Percentiles rank a stretch among this genome's conserved stretches.
Conservation (phyloP, 2,888 invertebrate genomes). For the Drosophila subsilvestris region DNA sequence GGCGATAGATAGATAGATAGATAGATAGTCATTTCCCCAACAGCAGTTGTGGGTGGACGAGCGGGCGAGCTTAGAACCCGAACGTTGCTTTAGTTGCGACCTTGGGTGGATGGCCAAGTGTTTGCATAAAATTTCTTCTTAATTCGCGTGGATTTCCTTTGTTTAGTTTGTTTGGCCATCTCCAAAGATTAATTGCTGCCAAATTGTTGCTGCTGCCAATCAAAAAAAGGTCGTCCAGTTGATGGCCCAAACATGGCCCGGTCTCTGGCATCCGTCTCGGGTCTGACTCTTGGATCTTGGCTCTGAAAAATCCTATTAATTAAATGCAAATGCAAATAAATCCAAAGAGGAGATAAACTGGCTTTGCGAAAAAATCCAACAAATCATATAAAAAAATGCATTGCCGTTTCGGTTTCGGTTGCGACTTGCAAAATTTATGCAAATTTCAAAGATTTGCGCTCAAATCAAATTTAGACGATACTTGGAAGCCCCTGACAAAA, state of each 20-base stretch:
- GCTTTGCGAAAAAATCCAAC: conserved; percentile 16
- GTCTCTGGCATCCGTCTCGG: conserved; percentile 8
- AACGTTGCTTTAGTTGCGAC: conserved; percentile 34
- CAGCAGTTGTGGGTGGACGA: no score
- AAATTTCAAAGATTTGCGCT: conserved; percentile 23
- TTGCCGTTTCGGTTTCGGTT: conserved; percentile 53
- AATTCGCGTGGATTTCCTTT: conserved; percentile 8
- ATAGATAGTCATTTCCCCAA: no score
- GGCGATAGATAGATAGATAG: not conserved
- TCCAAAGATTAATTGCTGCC: conserved; percentile 72
- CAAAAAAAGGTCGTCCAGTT: conserved; percentile 75
- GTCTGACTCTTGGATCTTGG: conserved; percentile 2
- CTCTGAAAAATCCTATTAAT: conserved; percentile 56
- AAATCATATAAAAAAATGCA: conserved; percentile 58
- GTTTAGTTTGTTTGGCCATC: conserved; percentile 28
- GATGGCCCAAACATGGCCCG: conserved; percentile 63
- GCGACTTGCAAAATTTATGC: conserved; percentile 68
- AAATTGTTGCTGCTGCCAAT: conserved; percentile 68
- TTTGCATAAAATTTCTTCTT: conserved; percentile 51
- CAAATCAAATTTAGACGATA: conserved; percentile 21
- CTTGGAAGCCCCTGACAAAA: conserved; percentile 36
- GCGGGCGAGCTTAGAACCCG: no score
- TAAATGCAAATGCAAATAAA: conserved; percentile 75
- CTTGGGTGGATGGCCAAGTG: conserved; percentile 26
- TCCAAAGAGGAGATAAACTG: conserved; percentile 50